These are phyloP conservation scores for Coilia nasus DNA, from an alignment of 2,797 vertebrate genomes.

Conservation along the genomic window DNA sequence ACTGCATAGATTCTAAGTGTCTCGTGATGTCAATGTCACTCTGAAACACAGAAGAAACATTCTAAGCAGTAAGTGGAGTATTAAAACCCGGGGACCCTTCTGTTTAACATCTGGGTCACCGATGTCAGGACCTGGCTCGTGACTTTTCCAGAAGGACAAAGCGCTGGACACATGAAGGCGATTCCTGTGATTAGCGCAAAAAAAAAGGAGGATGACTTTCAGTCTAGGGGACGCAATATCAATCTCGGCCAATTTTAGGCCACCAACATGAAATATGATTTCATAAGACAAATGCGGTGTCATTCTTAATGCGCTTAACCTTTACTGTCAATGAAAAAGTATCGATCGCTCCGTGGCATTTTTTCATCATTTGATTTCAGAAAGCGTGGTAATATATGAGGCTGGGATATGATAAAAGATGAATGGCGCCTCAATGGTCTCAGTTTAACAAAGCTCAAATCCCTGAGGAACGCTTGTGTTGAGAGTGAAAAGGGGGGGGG, in stretches of 20 bases:
- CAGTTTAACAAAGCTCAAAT: constrained; percentile 70
- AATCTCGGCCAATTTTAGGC: constrained; percentile 85
- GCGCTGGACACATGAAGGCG: constrained; percentile 71
- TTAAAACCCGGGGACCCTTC: background rate
- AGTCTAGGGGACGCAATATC: constrained; percentile 79
- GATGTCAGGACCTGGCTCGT: constrained; percentile 48
- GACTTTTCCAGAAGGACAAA: constrained; percentile 71
- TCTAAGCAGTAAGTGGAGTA: too few species aligned
- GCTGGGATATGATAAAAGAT: constrained; percentile 75
- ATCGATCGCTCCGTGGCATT: constrained; percentile 81
- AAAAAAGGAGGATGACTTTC: constrained; percentile 76
- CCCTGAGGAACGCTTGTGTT: constrained; percentile 53
- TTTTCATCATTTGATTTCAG: constrained; percentile 86
- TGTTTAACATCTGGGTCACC: constrained; percentile 22
- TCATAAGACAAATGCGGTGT: constrained; percentile 88
- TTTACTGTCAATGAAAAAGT: constrained; percentile 90
- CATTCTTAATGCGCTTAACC: constrained; percentile 89
- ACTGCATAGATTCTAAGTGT: background rate
- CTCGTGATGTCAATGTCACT: background rate
- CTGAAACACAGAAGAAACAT: background rate
- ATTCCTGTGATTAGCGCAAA: constrained; percentile 73
- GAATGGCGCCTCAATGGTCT: constrained; percentile 73
- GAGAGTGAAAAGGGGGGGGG: constrained; percentile 42
- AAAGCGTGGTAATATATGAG: constrained; percentile 85
- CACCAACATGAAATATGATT: constrained; percentile 88